Evolutionary conservation across 2,888 invertebrate species (phyloP).

Genomic region (Scaptomyza reducta): DNA sequence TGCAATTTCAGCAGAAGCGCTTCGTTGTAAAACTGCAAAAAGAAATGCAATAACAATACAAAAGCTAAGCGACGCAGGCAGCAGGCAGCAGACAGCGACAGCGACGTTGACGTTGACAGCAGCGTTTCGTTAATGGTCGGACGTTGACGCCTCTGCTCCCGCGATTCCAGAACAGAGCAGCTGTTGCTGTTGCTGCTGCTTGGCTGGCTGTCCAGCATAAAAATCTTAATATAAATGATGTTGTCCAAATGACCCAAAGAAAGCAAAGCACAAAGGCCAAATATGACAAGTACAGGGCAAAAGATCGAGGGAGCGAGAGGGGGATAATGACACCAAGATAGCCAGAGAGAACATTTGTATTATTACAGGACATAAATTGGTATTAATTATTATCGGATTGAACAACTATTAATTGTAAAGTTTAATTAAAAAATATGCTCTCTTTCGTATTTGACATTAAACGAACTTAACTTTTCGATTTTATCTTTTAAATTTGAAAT

Average conservation of each 20-base stretch:
- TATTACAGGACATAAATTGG: background rate
- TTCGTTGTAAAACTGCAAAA: constrained; percentile 20
- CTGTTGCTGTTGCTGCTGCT: constrained; percentile 21
- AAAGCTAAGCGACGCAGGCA: constrained; percentile 24
- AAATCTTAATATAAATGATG: constrained; percentile 70
- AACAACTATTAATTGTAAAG: background rate
- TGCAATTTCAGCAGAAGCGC: constrained; percentile 4
- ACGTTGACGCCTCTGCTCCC: constrained; percentile 3
- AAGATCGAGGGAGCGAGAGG: background rate
- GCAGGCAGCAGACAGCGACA: constrained; percentile 1
- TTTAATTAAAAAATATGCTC: background rate
- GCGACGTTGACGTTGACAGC: constrained; percentile 15
- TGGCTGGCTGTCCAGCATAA: constrained; percentile 41
- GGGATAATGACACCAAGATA: background rate
- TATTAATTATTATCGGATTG: background rate
- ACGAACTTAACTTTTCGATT: too few species aligned
- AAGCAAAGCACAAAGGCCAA: constrained; percentile 9
- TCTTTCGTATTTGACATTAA: background rate
- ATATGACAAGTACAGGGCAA: constrained; percentile 18
- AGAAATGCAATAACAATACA: constrained; percentile 28
- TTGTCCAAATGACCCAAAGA: constrained; percentile 48
- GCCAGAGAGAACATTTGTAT: background rate
- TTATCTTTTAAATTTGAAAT: too few species aligned
- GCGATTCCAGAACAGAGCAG: constrained; percentile 6
- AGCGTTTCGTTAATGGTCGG: constrained; percentile 31